Evolutionary conservation across 2,113 vertebrate genomes (phyloP).

Genomic region (Dromiciops gliroides): DNA sequence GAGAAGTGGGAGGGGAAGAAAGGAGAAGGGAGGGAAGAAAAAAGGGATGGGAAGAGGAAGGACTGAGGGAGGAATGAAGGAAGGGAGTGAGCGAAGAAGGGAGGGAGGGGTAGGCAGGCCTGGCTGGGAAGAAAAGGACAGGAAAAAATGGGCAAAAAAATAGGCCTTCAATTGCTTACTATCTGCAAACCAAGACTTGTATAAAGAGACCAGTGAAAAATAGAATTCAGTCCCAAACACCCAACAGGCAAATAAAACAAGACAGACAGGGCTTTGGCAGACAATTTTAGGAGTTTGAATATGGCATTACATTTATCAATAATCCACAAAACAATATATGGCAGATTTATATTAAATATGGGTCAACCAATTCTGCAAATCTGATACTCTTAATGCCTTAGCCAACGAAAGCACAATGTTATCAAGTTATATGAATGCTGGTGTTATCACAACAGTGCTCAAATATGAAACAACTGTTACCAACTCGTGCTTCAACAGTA

Average conservation of each 20-base stretch:
- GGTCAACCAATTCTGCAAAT: slow-evolving; percentile 81
- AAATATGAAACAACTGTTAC: slow-evolving; percentile 78
- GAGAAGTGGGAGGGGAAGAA: background rate
- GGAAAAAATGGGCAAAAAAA: slow-evolving; percentile 44
- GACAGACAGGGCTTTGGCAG: slow-evolving; percentile 85
- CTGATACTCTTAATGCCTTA: slow-evolving; percentile 78
- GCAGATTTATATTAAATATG: slow-evolving; percentile 86
- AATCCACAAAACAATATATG: slow-evolving; percentile 86
- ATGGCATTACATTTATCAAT: slow-evolving; percentile 83
- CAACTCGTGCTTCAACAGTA: slow-evolving; percentile 77
- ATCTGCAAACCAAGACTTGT: slow-evolving; percentile 78
- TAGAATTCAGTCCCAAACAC: slow-evolving; percentile 77
- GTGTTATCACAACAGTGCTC: slow-evolving; percentile 83
- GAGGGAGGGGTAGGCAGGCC: slow-evolving; percentile 68
- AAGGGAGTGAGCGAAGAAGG: background rate
- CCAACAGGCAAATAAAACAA: slow-evolving; percentile 83
- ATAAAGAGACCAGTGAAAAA: slow-evolving; percentile 84
- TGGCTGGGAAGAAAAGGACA: slow-evolving; percentile 69
- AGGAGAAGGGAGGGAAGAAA: background rate
- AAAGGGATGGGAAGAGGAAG: too few relatives aligned
- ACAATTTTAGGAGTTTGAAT: slow-evolving; percentile 81
- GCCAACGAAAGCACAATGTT: slow-evolving; percentile 79
- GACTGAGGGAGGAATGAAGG: background rate
- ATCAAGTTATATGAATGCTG: slow-evolving; percentile 83
- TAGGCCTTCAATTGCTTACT: slow-evolving; percentile 81